These are phyloP conservation scores for Pteria penguin DNA, from an alignment of 2,888 invertebrate genomes.

Conservation along the genomic window DNA sequence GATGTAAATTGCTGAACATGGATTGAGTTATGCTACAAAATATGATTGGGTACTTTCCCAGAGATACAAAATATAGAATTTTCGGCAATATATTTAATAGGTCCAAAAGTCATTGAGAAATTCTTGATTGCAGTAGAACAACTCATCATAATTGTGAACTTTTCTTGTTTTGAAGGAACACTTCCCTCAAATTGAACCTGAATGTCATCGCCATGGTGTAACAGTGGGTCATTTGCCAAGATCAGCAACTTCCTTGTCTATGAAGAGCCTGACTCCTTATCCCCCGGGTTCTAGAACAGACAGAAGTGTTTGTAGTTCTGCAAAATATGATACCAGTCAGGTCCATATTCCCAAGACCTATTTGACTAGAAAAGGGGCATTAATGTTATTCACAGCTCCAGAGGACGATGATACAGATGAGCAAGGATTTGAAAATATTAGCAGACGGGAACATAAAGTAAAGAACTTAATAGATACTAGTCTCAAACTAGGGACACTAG, in stretches of 20 bases:
- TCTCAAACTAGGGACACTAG: slow-evolving; percentile 69
- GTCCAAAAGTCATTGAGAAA: no score
- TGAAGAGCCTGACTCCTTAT: not conserved
- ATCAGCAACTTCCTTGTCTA: slow-evolving; percentile 42
- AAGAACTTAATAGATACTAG: slow-evolving; percentile 66
- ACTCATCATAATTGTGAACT: no score
- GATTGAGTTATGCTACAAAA: no score
- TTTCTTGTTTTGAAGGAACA: slow-evolving; percentile 9
- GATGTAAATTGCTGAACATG: no score
- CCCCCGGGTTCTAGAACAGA: not conserved
- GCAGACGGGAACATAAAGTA: slow-evolving; percentile 31
- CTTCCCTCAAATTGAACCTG: slow-evolving; percentile 34
- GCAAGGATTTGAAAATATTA: slow-evolving; percentile 35
- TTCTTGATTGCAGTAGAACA: no score
- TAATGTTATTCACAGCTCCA: slow-evolving; percentile 70
- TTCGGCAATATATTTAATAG: not conserved
- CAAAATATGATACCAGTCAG: slow-evolving; percentile 21
- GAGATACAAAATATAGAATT: not conserved
- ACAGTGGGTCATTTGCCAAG: slow-evolving; percentile 63
- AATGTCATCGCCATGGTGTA: slow-evolving; percentile 70
- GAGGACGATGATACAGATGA: slow-evolving; percentile 50
- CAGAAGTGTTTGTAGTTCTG: slow-evolving; percentile 13
- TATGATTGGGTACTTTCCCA: no score
- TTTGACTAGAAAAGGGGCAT: slow-evolving; percentile 73
- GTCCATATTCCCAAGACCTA: slow-evolving; percentile 72